phyloP scores from a whole-genome alignment of 37 sponge, comb jelly and placozoan species.

The Agelas oroides region DNA sequence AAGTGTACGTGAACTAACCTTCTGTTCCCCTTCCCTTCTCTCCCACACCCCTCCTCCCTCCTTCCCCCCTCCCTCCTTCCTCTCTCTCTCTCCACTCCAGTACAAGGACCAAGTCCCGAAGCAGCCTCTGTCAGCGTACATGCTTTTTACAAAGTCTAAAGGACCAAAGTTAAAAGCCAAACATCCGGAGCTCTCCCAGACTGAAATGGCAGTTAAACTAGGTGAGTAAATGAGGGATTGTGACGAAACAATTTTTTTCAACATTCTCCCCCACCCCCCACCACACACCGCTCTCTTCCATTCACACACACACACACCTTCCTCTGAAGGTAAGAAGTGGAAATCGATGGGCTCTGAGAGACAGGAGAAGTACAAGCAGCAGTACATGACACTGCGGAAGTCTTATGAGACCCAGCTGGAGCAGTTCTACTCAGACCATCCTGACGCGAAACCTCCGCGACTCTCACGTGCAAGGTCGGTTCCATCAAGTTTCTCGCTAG shows the following conservation, averaged over 20 bases:
- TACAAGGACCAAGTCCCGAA: conserved; percentile 65
- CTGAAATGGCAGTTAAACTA: conserved; percentile 40
- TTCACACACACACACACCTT: too few species aligned
- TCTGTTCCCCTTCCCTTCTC: too few species aligned
- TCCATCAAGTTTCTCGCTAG: neutral
- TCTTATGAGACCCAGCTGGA: conserved; percentile 29
- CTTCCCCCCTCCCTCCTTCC: too few species aligned
- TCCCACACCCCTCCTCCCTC: too few species aligned
- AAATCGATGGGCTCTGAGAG: conserved; percentile 16
- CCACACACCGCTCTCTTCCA: neutral
- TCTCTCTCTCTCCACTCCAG: conserved; percentile 2
- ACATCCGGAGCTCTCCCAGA: conserved; percentile 26
- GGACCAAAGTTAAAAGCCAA: conserved; percentile 47
- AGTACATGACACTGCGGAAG: neutral
- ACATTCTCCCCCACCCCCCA: too few species aligned
- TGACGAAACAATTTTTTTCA: too few species aligned
- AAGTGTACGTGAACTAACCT: neutral
- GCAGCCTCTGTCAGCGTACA: conserved; percentile 35
- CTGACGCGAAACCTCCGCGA: conserved; percentile 24
- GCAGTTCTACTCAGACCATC: conserved; percentile 46
- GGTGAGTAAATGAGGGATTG: conserved; percentile 7
- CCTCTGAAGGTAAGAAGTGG: conserved; percentile 42
- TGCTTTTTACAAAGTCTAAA: conserved; percentile 34
- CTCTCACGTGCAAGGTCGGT: neutral
- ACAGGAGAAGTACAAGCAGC: conserved; percentile 40